Evolutionary conservation across 2,797 vertebrate species (phyloP).

Genomic region (Spinibarbus caldwelli): DNA sequence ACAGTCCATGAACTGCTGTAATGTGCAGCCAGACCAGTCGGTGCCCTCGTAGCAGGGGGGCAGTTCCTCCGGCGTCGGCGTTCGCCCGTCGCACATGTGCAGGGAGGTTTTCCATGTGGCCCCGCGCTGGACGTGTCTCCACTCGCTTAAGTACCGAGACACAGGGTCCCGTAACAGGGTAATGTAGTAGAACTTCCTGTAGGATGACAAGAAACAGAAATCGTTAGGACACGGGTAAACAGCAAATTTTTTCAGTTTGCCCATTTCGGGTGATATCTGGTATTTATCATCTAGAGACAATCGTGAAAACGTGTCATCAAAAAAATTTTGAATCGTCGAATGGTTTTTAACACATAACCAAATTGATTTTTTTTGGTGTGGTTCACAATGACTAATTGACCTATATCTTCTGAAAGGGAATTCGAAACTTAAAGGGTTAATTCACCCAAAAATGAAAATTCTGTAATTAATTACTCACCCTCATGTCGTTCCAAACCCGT

Average conservation of each 20-base stretch:
- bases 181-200: conserved; percentile 98
- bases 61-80: conserved; percentile 93
- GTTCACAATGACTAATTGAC: not conserved
- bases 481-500: too few relatives aligned
- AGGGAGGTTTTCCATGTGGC: conserved; percentile 98
- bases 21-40: conserved; percentile 96
- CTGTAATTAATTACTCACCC: too few relatives aligned
- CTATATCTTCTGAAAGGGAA: not conserved
- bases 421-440: not conserved
- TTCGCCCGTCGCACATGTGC: conserved; percentile 98
- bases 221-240: not conserved
- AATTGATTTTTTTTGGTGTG: not conserved
- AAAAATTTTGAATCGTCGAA: not conserved
- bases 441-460: too few relatives aligned
- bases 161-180: conserved; percentile 95
- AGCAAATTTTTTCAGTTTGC: not conserved
- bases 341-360: not conserved
- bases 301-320: not conserved
- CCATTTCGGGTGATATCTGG: not conserved
- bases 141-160: conserved; percentile 97
- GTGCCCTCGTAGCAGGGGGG: conserved; percentile 96
- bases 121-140: conserved; percentile 95
- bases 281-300: not conserved
- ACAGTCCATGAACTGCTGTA: conserved; percentile 99
- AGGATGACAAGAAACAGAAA: not conserved